phyloP scores from a whole-genome alignment of 2,888 invertebrate genomes.

The Megamerina dolium region DNA sequence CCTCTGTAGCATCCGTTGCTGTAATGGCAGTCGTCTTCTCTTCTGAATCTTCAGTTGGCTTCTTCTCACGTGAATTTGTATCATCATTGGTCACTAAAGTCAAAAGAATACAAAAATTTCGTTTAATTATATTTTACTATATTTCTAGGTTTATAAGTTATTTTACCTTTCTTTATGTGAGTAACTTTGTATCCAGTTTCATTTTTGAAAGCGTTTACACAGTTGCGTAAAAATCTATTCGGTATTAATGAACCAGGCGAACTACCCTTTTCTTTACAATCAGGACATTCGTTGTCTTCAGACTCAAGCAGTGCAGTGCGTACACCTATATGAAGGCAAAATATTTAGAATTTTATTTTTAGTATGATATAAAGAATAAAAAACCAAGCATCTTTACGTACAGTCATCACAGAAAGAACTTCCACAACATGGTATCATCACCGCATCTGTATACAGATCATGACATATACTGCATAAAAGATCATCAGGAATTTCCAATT shows the following conservation, averaged over 20 bases:
- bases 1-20: neutral
- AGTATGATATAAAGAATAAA: conserved; percentile 1
- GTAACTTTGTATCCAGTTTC: conserved; percentile 74
- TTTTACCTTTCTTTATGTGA: conserved; percentile 28
- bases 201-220: conserved; percentile 84
- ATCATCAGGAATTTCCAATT: conserved; percentile 81
- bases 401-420: conserved; percentile 99
- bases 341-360: neutral
- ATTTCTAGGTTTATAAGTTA: too few species aligned
- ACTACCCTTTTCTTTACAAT: conserved; percentile 87
- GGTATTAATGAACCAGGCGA: conserved; percentile 90
- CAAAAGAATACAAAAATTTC: too few species aligned
- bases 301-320: conserved; percentile 82
- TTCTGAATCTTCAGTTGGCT: conserved; percentile 5
- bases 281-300: conserved; percentile 92
- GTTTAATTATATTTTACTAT: too few species aligned
- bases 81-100: too few species aligned
- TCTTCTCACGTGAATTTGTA: neutral
- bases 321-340: conserved; percentile 58
- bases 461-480: conserved; percentile 88
- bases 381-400: conserved; percentile 50
- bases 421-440: conserved; percentile 97
- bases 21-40: conserved; percentile 4
- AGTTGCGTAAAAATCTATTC: conserved; percentile 82
- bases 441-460: conserved; percentile 89